Base-by-base conservation (phyloP, 2,113 vertebrate genomes). In the Orientallactaga bullata region DNA sequence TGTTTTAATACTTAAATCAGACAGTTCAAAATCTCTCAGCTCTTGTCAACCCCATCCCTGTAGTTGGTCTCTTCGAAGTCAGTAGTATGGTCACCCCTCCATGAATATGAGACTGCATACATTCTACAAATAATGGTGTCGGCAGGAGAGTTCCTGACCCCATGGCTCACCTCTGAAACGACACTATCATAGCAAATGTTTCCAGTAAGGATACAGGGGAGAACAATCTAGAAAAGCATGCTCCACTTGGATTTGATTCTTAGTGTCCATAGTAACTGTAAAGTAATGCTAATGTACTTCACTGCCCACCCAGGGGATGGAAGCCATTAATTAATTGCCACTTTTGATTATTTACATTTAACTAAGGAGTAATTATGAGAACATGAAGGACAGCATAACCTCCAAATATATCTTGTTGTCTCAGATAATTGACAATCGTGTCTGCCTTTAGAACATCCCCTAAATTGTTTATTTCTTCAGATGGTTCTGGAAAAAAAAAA, bases 261-360 rank as follows among this genome's bases (percentile, higher is more conserved):
- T n/a, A 47, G 68, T 26, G 42, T 89, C 73, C 81, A 20, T 12
- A 47, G 58, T 24, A 69, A 90, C 6, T 26, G 80, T 76, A 81
- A 89, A 87, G 51, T 76, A 60, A 88, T 94, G 26, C 89, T 96
- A 98, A 97, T 97, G 91, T 96, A 78, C 94, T 92, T 90, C 28
- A 85, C 60, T 86, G 81, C 77, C 95, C 97, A 97, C 95, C 94
- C 87, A 93, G 91, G 88, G 96, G 97, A 96, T 97, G 96, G 87
- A 12, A 94, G 87, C 94, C 92, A 95, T 97, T 91, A 96, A 94
- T 97, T 97, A 81, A 97, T 97, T 97, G 92, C 95, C 93, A 95
- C 97, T 98, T 97, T 80, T 97, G 95, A 97, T 98, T 97, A 97
- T 98, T 98, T 98, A 95, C 95, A 96, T 98, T 98, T 97, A 98